Evolutionary conservation across 2,113 vertebrate species (phyloP).

Genomic region (Dicrurus megarhynchus): DNA sequence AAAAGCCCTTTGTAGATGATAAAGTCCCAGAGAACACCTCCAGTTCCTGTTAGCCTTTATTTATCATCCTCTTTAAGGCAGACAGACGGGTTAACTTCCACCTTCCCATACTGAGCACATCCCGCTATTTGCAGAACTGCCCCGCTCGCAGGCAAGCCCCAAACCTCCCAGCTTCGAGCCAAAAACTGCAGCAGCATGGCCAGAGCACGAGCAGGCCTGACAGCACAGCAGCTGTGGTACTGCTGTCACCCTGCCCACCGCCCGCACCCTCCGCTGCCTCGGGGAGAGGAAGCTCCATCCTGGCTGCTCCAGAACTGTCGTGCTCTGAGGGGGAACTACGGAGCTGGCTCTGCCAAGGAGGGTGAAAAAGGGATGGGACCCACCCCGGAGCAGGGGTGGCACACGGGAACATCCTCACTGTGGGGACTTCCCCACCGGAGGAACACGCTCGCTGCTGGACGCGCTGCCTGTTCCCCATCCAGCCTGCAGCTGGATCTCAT

Average conservation of each 20-base stretch:
- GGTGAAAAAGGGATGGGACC: background rate
- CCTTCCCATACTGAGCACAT: background rate
- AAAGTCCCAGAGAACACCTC: background rate
- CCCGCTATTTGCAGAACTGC: background rate
- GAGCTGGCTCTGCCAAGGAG: background rate
- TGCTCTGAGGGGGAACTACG: rapidly evolving
- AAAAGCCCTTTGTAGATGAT: background rate
- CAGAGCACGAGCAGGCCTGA: background rate
- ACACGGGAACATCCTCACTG: rapidly evolving
- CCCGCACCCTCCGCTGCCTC: background rate
- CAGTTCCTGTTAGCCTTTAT: background rate
- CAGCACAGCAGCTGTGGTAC: background rate
- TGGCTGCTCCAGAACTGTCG: background rate
- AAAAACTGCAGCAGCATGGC: background rate
- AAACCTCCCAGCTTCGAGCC: background rate
- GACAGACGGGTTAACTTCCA: background rate
- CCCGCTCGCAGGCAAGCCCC: background rate
- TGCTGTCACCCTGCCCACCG: background rate
- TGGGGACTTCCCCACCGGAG: rapidly evolving
- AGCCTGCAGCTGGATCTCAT: constrained; percentile 20
- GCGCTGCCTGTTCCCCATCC: background rate
- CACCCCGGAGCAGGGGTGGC: rapidly evolving
- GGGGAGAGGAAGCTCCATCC: background rate
- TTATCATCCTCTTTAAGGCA: background rate
- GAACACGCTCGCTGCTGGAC: background rate